Evolutionary conservation across 2,113 vertebrate species (phyloP).

Genomic region (Chinchilla lanigera): DNA sequence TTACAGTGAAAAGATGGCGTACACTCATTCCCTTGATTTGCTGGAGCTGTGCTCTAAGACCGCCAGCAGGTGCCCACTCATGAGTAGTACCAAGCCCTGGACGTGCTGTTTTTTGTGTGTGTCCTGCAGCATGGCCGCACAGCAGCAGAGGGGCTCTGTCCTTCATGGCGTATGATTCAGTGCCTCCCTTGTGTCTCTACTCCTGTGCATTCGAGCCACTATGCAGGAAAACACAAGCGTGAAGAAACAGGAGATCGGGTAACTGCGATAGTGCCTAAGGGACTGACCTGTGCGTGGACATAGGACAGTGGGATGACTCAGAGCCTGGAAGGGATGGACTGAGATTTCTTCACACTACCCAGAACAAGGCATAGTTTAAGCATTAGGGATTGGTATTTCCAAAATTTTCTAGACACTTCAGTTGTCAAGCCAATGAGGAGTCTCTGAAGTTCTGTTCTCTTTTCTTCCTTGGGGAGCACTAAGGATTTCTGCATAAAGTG

Average conservation of each 20-base stretch:
- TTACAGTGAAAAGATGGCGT: neutral
- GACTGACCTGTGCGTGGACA: fast-evolving
- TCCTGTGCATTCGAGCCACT: neutral
- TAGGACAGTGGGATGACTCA: neutral
- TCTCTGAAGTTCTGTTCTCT: neutral
- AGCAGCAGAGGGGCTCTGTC: neutral
- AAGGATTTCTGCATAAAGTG: neutral
- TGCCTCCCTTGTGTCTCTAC: too few relatives aligned
- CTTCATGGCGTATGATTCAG: neutral
- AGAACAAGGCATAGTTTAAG: neutral
- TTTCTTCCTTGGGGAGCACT: neutral
- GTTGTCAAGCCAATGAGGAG: neutral
- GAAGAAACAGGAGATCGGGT: neutral
- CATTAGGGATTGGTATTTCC: neutral
- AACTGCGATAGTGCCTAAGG: neutral
- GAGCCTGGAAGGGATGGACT: neutral
- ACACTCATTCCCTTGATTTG: neutral
- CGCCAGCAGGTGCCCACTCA: too few relatives aligned
- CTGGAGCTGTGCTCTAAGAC: neutral
- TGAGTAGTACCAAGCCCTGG: too few relatives aligned
- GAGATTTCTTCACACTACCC: neutral
- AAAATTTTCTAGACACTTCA: neutral
- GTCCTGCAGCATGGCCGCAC: fast-evolving
- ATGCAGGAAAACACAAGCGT: neutral
- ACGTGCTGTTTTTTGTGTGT: neutral